These are phyloP conservation scores for Acropora yongei DNA, from an alignment of 64 coral and sea anemone genomes.

Conservation along the genomic window DNA sequence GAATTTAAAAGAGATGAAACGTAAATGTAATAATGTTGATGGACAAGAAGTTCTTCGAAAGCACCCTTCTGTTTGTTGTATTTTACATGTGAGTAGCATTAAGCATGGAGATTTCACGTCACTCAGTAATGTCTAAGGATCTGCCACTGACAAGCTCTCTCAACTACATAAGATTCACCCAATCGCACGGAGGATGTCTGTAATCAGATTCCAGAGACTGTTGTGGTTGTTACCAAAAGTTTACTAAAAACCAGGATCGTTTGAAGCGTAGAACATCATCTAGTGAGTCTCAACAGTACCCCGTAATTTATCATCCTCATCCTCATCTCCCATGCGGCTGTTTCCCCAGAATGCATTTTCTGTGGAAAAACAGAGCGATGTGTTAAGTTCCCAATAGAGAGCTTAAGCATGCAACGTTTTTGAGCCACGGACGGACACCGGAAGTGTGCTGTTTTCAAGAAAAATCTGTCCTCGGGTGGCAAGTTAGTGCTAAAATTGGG, in stretches of 20 bases:
- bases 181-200: constrained; percentile 44
- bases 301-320: background rate
- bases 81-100: constrained; percentile 37
- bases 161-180: constrained; percentile 53
- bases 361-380: constrained; percentile 65
- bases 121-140: constrained; percentile 58
- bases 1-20: constrained; percentile 43
- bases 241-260: constrained; percentile 57
- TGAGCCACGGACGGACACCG: too few relatives aligned
- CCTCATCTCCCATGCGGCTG: background rate
- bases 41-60: constrained; percentile 30
- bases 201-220: background rate
- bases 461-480: too few relatives aligned
- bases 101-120: constrained; percentile 45
- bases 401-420: too few relatives aligned
- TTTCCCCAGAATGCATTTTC: constrained; percentile 25
- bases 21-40: constrained; percentile 30
- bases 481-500: too few relatives aligned
- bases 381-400: constrained; percentile 19
- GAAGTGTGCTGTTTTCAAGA: too few relatives aligned
- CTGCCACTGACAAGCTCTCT: constrained; percentile 39
- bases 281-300: background rate
- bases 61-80: constrained; percentile 15
- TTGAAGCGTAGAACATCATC: background rate
- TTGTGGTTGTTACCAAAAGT: constrained; percentile 45